Evolutionary conservation across 2,888 invertebrate genomes (phyloP).

Genomic region (Platycheirus albimanus): DNA sequence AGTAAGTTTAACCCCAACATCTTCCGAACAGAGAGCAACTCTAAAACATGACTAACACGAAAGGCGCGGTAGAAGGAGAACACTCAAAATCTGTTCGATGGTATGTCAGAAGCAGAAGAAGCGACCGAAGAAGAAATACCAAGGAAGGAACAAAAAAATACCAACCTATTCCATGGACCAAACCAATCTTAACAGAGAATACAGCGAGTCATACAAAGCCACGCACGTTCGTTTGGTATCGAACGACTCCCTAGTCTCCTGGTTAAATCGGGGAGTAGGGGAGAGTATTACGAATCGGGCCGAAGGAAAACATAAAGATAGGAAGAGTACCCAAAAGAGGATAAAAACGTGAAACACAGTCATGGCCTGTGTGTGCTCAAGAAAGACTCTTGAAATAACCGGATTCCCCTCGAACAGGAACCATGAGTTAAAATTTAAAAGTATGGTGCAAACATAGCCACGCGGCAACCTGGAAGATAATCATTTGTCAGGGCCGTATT

Average conservation of each 20-base stretch:
- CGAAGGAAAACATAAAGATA: conserved; percentile 35
- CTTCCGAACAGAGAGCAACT: conserved; percentile 25
- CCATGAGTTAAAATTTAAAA: conserved; percentile 20
- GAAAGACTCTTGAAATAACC: conserved; percentile 46
- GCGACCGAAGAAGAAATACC: conserved; percentile 40
- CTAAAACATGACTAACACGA: conserved; percentile 60
- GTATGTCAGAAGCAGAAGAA: conserved; percentile 31
- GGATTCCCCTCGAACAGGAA: conserved; percentile 53
- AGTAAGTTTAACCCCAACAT: conserved; percentile 14
- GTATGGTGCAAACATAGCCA: conserved; percentile 62
- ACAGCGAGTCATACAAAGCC: conserved; percentile 10
- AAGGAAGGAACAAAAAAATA: conserved; percentile 40
- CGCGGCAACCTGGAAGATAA: conserved; percentile 54
- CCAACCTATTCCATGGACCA: conserved; percentile 54
- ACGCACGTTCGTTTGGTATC: too few species aligned
- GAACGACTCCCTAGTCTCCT: too few species aligned
- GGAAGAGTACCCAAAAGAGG: conserved; percentile 32
- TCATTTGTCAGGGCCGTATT: not conserved
- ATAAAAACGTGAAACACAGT: conserved; percentile 48
- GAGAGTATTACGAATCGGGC: conserved; percentile 52
- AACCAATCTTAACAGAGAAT: conserved; percentile 14
- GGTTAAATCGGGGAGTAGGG: conserved; percentile 4
- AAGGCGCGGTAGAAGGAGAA: conserved; percentile 48
- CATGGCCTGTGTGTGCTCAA: conserved; percentile 18
- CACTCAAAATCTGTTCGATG: conserved; percentile 42